Base-by-base conservation (phyloP, 2,797 vertebrate genomes). In the Staurois parvus region DNA sequence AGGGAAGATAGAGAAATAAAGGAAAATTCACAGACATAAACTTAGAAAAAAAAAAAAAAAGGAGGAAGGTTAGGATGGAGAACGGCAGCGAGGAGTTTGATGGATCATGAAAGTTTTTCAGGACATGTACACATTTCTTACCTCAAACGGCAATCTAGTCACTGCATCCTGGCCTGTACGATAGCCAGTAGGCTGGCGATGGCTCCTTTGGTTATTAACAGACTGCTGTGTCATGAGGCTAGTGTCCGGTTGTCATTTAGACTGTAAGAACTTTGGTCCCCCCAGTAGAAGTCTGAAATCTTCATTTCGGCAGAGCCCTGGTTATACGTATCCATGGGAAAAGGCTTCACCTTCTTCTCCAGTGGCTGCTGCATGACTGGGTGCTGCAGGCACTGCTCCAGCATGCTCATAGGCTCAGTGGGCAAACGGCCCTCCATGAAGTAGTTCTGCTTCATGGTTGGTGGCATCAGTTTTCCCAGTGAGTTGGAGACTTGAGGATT, bases 291-390 rank as follows among this genome's bases (percentile, higher is more conserved):
- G 83, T 99, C 98, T 85, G 95, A 95, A 92, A 97, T 91, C 91
- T 97, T 98, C 74, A 97, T 93, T 88, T 97, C 97, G 81, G 95
- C 95, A 92, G 94, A 91, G 76, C 92, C 94, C 85, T 95, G 95
- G 91, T 93, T 94, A 91, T 94, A 96, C 92, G 94, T 93, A 91
- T 95, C 95, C 93, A 95, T 92, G 88, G 96, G 95, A 87, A 96
- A 99, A 95, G 93, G 92, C 93, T 98, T 98, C 92, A 97, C 95
- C 93, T 98, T 98, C 93, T 99, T 99, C 92, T 98, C 98, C 89
- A 98, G 92, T 90, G 94, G 94, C 88, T 95, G 94, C 83, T 96
- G 93, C 91, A 96, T 96, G 93, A 96, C 92, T 84, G 94, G 91
- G 0, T 95, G 92, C 83, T 94, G 91, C 89, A 96, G 89, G 62